A percentile compares a stretch with the other conserved stretches of the same genome.
Evolutionary conservation across 1,140 invertebrate species (phyloP).

Genomic region (Drosophila mauritiana): DNA sequence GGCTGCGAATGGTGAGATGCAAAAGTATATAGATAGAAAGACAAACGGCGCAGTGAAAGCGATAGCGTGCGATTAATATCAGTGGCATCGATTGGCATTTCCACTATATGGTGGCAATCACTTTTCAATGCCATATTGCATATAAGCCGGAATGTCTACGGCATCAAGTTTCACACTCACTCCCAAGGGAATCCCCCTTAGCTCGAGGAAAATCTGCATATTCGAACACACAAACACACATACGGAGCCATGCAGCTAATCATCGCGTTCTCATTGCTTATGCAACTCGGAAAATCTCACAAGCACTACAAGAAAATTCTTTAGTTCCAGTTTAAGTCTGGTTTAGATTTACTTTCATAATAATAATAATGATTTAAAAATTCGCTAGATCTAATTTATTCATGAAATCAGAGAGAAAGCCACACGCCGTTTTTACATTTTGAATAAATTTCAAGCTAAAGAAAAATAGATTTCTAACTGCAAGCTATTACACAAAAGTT

Average conservation of each 20-base stretch:
- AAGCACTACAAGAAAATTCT: neutral
- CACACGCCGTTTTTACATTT: too few relatives aligned
- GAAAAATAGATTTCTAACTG: too few relatives aligned
- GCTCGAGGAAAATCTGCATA: constrained; percentile 3
- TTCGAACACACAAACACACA: neutral
- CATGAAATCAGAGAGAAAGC: too few relatives aligned
- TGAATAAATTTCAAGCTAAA: too few relatives aligned
- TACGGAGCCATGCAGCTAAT: constrained; percentile 26
- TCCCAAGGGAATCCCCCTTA: neutral
- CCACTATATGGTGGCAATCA: constrained; percentile 12
- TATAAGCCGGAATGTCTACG: constrained; percentile 17
- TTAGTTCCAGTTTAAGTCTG: neutral
- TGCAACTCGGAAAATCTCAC: constrained; percentile 20
- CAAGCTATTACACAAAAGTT: too few relatives aligned
- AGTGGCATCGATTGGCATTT: constrained; percentile 7
- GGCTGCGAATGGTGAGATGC: constrained; percentile 84
- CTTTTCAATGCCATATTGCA: constrained; percentile 5
- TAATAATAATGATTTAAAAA: too few relatives aligned
- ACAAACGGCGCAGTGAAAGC: neutral
- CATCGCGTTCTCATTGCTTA: constrained; percentile 45
- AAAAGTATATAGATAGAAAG: constrained; percentile 1
- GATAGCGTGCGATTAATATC: constrained; percentile 13
- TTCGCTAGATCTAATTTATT: too few relatives aligned
- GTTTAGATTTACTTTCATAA: too few relatives aligned
- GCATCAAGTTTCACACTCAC: neutral